A percentile compares a stretch with the other conserved stretches of the same genome.
Conservation (phyloP, 2,888 invertebrate species). For the Andrena hattorfiana region DNA sequence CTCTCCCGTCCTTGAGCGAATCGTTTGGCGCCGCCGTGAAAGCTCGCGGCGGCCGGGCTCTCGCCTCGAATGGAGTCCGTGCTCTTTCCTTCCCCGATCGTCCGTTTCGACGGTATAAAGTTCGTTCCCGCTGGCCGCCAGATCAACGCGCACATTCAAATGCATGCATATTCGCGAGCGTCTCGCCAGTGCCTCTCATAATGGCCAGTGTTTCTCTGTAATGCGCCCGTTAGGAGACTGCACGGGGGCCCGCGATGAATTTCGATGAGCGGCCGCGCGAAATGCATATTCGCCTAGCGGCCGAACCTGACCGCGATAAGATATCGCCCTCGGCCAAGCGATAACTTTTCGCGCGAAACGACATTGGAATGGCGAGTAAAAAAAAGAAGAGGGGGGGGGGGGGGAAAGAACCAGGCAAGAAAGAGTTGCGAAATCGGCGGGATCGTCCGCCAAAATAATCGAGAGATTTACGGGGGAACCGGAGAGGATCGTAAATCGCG, state of each 20-base stretch:
- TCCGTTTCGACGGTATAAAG: conserved; percentile 41
- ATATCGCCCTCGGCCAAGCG: conserved; percentile 5
- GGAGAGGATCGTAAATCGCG: conserved; percentile 44
- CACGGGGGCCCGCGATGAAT: conserved; percentile 55
- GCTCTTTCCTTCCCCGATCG: conserved; percentile 34
- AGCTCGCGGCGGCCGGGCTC: not conserved
- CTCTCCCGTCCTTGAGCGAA: not conserved
- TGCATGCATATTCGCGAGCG: conserved; percentile 46
- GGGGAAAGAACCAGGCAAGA: not conserved
- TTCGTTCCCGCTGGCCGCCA: conserved; percentile 31
- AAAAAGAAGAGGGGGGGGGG: too few relatives aligned
- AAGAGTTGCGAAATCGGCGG: not conserved
- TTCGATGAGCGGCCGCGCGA: conserved; percentile 62
- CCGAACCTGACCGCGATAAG: conserved; percentile 53
- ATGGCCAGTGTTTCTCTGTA: conserved; percentile 58
- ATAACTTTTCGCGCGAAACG: too few relatives aligned
- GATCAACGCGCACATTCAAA: conserved; percentile 43
- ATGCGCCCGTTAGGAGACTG: conserved; percentile 53
- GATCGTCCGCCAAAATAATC: not conserved
- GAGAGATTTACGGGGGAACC: not conserved
- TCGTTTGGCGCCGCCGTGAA: not conserved
- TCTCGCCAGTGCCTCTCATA: conserved; percentile 60
- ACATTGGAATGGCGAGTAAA: too few relatives aligned
- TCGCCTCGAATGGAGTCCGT: not conserved
- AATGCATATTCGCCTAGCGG: conserved; percentile 59